Conservation (phyloP, 2,888 invertebrate species). For the Sussaba pulchella region DNA sequence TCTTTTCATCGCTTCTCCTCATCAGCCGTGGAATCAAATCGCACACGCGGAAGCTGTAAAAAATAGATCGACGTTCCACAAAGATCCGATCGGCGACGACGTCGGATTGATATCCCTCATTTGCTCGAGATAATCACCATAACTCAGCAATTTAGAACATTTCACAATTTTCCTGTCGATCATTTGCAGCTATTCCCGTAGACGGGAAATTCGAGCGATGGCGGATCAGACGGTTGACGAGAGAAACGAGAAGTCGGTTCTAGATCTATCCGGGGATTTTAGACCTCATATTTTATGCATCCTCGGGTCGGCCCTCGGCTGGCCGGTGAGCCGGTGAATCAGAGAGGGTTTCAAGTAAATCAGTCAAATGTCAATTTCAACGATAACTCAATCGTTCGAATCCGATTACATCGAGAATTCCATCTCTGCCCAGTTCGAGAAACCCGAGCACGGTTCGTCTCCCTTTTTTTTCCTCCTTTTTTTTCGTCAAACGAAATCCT, state of each 20-base stretch:
- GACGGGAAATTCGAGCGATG: no score
- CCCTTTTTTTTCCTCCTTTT: slow-evolving; percentile 7
- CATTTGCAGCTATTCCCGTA: slow-evolving; percentile 11
- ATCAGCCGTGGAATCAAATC: no score
- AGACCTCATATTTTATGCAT: slow-evolving; percentile 65
- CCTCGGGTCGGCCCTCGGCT: slow-evolving; percentile 36
- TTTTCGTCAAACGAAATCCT: slow-evolving; percentile 27
- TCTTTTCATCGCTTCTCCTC: no score
- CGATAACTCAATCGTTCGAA: slow-evolving; percentile 59
- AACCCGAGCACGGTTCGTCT: slow-evolving; percentile 5
- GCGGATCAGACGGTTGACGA: slow-evolving; percentile 29
- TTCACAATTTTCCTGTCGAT: slow-evolving; percentile 31
- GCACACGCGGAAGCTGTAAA: not conserved
- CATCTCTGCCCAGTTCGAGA: not conserved
- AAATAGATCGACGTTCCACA: not conserved
- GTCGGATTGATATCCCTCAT: slow-evolving; percentile 5
- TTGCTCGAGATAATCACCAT: slow-evolving; percentile 14
- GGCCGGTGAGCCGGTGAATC: slow-evolving; percentile 19
- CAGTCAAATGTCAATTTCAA: slow-evolving; percentile 60
- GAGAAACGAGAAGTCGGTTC: slow-evolving; percentile 19
- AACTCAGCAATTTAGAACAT: slow-evolving; percentile 10
- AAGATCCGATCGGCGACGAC: slow-evolving; percentile 6
- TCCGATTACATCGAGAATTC: slow-evolving; percentile 40
- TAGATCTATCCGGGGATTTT: slow-evolving; percentile 39
- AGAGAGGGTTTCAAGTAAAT: slow-evolving; percentile 42